Evolutionary conservation across 2,888 invertebrate species (phyloP).

Genomic region (Meandrusa payeni): DNA sequence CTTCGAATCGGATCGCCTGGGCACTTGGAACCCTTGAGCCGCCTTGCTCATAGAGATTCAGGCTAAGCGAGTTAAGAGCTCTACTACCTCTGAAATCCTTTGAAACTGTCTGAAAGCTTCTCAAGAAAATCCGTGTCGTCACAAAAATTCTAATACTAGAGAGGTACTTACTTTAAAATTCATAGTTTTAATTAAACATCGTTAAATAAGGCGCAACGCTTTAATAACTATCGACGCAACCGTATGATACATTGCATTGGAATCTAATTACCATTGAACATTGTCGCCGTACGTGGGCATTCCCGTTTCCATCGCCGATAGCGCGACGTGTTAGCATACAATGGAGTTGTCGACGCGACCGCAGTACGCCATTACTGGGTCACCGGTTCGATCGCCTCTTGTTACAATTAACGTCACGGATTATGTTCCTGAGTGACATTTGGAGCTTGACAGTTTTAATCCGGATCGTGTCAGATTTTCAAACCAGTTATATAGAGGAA

Average conservation of each 20-base stretch:
- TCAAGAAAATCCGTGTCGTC: too few relatives aligned
- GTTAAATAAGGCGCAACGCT: slow-evolving; percentile 3
- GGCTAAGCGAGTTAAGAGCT: too few relatives aligned
- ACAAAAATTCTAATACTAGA: too few relatives aligned
- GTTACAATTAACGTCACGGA: slow-evolving; percentile 19
- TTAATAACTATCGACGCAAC: slow-evolving; percentile 6
- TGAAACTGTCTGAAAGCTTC: too few relatives aligned
- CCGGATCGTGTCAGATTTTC: neutral
- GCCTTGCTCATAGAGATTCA: too few relatives aligned
- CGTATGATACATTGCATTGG: slow-evolving; percentile 10
- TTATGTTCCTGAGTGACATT: slow-evolving; percentile 14
- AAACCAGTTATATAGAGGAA: too few relatives aligned
- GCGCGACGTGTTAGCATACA: slow-evolving; percentile 53
- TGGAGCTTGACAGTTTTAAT: slow-evolving; percentile 11
- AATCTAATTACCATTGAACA: slow-evolving; percentile 16
- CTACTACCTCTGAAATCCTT: too few relatives aligned
- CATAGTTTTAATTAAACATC: slow-evolving; percentile 2
- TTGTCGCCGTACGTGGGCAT: slow-evolving; percentile 22
- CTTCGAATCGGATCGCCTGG: too few relatives aligned
- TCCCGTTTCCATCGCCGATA: slow-evolving; percentile 9
- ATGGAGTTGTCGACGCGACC: slow-evolving; percentile 42
- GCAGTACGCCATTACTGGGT: slow-evolving; percentile 44
- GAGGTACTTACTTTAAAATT: too few relatives aligned
- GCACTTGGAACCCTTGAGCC: too few relatives aligned
- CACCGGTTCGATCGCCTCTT: slow-evolving; percentile 45